These are phyloP conservation scores for Horisme vitalbata DNA, from an alignment of 2,888 invertebrate species.

Conservation along the genomic window DNA sequence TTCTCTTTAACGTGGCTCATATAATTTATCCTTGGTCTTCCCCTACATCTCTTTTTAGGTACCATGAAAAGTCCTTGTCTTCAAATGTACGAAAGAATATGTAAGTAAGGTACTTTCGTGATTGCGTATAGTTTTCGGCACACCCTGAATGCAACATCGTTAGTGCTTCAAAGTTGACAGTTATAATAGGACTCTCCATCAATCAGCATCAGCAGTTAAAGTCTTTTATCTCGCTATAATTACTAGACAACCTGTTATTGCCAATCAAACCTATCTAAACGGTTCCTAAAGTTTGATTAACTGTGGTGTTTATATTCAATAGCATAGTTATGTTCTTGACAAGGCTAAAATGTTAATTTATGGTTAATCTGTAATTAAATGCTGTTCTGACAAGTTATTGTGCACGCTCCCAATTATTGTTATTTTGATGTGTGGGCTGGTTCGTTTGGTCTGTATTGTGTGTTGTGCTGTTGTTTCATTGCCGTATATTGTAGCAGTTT, in stretches of 20 bases:
- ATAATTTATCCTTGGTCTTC: too few relatives aligned
- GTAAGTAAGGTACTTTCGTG: too few relatives aligned
- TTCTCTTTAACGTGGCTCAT: too few relatives aligned
- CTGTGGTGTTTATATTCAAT: slow-evolving; percentile 22
- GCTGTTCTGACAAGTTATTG: slow-evolving; percentile 14
- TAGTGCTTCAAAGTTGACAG: slow-evolving; percentile 1
- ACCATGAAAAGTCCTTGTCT: too few relatives aligned
- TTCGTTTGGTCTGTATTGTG: not conserved
- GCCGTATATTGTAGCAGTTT: not conserved
- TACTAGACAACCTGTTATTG: slow-evolving; percentile 14
- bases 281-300: slow-evolving; percentile 26
- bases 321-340: slow-evolving; percentile 22
- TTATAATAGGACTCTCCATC: not conserved
- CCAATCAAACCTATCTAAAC: slow-evolving; percentile 27
- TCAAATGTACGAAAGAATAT: too few relatives aligned
- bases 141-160: too few relatives aligned
- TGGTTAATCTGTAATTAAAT: slow-evolving; percentile 17
- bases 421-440: slow-evolving; percentile 6
- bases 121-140: too few relatives aligned
- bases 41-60: too few relatives aligned
- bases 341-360: slow-evolving; percentile 28
- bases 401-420: slow-evolving; percentile 12
- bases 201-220: slow-evolving; percentile 1
- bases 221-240: not conserved
- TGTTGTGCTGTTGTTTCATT: not conserved